These are phyloP conservation scores for Chinchilla lanigera DNA, from an alignment of 2,113 vertebrate species.

Conservation along the genomic window DNA sequence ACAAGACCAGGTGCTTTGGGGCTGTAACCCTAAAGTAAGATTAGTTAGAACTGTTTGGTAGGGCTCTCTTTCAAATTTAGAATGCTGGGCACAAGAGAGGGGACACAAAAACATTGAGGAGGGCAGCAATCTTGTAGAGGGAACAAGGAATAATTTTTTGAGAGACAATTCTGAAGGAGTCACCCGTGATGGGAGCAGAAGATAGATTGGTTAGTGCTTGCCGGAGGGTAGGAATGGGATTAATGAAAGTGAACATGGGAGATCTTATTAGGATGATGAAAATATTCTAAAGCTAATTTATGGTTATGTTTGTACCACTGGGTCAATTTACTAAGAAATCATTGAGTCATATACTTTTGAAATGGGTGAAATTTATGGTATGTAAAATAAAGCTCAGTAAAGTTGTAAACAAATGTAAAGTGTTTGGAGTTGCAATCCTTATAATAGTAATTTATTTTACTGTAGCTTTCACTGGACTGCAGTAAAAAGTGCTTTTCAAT, in stretches of 20 bases:
- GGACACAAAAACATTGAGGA: neutral
- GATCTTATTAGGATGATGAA: neutral
- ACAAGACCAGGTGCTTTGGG: neutral
- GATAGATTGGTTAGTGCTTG: neutral
- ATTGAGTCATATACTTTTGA: neutral
- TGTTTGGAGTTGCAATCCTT: neutral
- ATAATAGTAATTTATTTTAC: slow-evolving; percentile 15
- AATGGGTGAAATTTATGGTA: neutral
- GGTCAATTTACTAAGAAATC: slow-evolving; percentile 34
- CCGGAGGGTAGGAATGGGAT: neutral
- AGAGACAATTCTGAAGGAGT: neutral
- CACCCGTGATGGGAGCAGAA: neutral
- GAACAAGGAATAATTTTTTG: neutral
- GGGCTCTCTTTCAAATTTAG: neutral
- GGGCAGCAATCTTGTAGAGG: neutral
- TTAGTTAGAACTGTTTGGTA: neutral
- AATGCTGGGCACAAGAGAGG: neutral
- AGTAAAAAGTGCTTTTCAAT: neutral
- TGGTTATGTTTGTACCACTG: neutral
- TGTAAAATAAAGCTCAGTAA: slow-evolving; percentile 6
- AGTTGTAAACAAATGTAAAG: neutral
- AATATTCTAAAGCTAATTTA: neutral
- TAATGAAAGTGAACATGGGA: neutral
- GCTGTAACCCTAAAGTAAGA: neutral
- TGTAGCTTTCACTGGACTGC: neutral